phyloP scores from a whole-genome alignment of 1,140 invertebrate genomes.

The Camponotus vicinus region DNA sequence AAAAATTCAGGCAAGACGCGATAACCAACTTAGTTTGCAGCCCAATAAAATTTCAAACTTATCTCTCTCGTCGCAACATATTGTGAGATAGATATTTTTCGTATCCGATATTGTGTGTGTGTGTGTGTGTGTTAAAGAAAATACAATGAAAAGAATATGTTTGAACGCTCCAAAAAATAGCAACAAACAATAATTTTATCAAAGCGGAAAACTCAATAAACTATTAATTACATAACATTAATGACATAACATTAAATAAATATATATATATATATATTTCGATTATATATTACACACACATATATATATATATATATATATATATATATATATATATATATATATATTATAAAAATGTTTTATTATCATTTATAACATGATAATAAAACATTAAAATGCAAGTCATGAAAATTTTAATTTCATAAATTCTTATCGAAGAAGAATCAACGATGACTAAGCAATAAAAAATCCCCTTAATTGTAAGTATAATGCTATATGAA shows the following conservation, averaged over 20 bases:
- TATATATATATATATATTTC: no score
- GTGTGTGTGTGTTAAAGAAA: no score
- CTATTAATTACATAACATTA: neutral
- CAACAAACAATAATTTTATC: neutral
- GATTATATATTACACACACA: no score
- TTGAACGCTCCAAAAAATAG: neutral
- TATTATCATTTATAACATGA: neutral
- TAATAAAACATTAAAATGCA: neutral
- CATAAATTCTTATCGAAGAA: neutral
- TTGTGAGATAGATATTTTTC: neutral
- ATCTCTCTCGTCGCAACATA: neutral
- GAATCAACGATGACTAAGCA: neutral
- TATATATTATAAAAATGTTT: conserved; percentile 4
- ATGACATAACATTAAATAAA: neutral
- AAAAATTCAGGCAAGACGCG: conserved; percentile 43
- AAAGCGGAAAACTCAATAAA: neutral
- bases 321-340: neutral
- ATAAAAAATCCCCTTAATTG: neutral
- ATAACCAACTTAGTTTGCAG: conserved; percentile 7
- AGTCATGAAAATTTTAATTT: conserved; percentile 10
- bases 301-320: neutral
- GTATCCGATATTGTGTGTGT: neutral
- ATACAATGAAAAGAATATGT: neutral
- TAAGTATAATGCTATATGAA: neutral
- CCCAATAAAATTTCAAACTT: conserved; percentile 18